Evolutionary conservation across 1,140 invertebrate species (phyloP), one percentile per base, ranked within the genome.

Genomic region (Achatina immaculata): DNA sequence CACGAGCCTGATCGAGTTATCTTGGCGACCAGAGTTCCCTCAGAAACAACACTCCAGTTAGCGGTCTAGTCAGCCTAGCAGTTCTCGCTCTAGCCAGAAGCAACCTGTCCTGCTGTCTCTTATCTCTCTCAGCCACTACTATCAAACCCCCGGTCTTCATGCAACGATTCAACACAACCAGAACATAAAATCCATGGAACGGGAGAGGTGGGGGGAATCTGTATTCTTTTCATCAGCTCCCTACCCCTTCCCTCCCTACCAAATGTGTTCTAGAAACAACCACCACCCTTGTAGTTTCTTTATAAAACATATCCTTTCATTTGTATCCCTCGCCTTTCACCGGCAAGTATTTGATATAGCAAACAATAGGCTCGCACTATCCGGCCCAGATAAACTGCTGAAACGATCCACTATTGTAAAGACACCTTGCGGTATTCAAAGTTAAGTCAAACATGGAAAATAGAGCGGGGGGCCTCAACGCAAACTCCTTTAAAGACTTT

Each of bases 361-460:
- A 62, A 62, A 62, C 58, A 62, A 62, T 62, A 4, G 58, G 6
- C 2, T 62, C 58, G n/a, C 28, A 62, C n/a, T 31, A 31, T 9
- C 1, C 1, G 16, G n/a, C 58, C 28, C 58, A 62, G 58, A 62
- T 62, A 62, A 62, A 62, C 58, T 62, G 28, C 58, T 62, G 3
- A 62, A 62, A 62, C 2, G 58, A 62, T 28, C n/a, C 2, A 31
- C n/a, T 31, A 62, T 62, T 62, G n/a, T 31, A 31, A 62, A 31
- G 58, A 28, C 58, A 62, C 58, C 28, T 62, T 62, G n/a, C 58
- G 16, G n/a, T 28, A 62, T 62, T 62, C 58, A 62, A 62, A 62
- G 58, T 62, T n/a, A 62, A 62, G 58, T 62, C 58, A 62, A 62
- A 62, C 31, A 62, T 31, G 28, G 58, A 62, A 62, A 62, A 62